Percentiles rank a stretch among this genome's conserved stretches.
phyloP scores from a whole-genome alignment of 2,888 invertebrate genomes.

The Tenthredo amoena region DNA sequence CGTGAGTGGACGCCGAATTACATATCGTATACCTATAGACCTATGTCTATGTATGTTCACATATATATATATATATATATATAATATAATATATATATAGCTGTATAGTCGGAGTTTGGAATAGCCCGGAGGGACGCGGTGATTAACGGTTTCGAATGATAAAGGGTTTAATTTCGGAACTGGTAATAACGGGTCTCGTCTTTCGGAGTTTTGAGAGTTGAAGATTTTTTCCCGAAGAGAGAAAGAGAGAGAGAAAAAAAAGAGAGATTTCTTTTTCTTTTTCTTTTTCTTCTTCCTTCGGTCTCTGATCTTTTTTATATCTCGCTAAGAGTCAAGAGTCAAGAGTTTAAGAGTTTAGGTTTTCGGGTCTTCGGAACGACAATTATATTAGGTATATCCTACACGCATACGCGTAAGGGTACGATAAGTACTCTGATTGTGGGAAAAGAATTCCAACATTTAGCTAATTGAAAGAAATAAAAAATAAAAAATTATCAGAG shows the following conservation, averaged over 20 bases:
- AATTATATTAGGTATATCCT: too few species aligned
- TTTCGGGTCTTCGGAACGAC: too few species aligned
- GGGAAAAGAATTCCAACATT: too few species aligned
- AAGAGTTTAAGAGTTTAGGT: too few species aligned
- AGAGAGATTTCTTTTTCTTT: background rate
- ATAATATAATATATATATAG: background rate
- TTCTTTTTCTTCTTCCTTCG: background rate
- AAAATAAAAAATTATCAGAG: too few species aligned
- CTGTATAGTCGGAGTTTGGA: background rate
- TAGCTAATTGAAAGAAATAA: too few species aligned
- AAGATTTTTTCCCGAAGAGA: background rate
- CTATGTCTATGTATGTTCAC: too few species aligned
- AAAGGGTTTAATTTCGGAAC: conserved; percentile 72
- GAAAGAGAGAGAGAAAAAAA: too few species aligned
- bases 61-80: background rate
- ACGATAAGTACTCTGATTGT: too few species aligned
- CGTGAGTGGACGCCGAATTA: background rate
- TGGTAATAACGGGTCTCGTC: conserved; percentile 22
- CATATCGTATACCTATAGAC: background rate
- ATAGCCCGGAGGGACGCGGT: conserved; percentile 61
- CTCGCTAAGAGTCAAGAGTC: too few species aligned
- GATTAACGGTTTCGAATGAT: conserved; percentile 72
- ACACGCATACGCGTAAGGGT: too few species aligned
- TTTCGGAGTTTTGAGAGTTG: conserved; percentile 16
- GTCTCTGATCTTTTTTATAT: background rate